phyloP scores from a whole-genome alignment of 2,113 vertebrate genomes.

The Hyla sarda region DNA sequence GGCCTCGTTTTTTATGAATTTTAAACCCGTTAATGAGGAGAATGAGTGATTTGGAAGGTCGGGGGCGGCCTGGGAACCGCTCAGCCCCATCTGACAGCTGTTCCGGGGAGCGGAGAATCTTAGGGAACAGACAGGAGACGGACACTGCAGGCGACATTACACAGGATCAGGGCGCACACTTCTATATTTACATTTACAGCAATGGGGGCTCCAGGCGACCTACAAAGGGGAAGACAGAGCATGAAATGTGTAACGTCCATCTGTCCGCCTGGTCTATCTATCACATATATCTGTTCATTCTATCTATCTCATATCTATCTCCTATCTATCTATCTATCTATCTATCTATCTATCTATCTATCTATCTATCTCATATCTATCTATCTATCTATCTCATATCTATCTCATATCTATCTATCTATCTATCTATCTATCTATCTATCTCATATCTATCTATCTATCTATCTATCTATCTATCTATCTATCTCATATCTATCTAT shows the following conservation, averaged over 20 bases:
- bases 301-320: not conserved
- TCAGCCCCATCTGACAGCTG: slow-evolving; percentile 78
- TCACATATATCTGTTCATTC: not conserved
- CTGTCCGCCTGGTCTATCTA: too few species aligned
- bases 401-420: too few species aligned
- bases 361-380: too few species aligned
- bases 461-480: too few species aligned
- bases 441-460: too few species aligned
- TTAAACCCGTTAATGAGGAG: slow-evolving; percentile 68
- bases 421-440: too few species aligned
- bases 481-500: too few species aligned
- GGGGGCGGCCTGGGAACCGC: slow-evolving; percentile 68
- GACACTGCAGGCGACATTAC: slow-evolving; percentile 74
- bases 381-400: too few species aligned
- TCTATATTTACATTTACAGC: not conserved
- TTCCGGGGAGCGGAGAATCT: slow-evolving; percentile 69
- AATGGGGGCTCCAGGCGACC: not conserved
- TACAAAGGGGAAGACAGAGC: too few species aligned
- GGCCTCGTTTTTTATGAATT: slow-evolving; percentile 62
- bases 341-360: too few species aligned
- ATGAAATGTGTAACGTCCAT: too few species aligned
- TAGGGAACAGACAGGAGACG: slow-evolving; percentile 75
- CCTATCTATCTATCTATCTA: too few species aligned
- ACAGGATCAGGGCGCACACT: not conserved
- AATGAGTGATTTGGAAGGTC: slow-evolving; percentile 64